Evolutionary conservation across 2,797 vertebrate species (phyloP).

Genomic region (Phrynocephalus forsythii): DNA sequence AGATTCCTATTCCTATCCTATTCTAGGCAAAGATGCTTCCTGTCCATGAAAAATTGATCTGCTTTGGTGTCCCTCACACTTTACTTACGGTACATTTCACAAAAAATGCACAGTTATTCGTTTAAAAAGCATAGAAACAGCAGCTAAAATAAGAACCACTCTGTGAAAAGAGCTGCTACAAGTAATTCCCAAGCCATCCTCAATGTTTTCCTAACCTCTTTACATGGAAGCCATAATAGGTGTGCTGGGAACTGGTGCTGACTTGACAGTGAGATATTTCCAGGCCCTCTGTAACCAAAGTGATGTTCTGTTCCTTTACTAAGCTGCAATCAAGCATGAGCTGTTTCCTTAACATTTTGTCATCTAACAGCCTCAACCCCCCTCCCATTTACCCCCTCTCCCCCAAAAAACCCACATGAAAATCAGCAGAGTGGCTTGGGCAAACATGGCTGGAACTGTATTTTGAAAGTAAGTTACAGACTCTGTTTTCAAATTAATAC

Average conservation of each 20-base stretch:
- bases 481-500: background rate
- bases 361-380: conserved; percentile 19
- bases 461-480: background rate
- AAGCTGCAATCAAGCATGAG: conserved; percentile 58
- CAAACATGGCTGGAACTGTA: background rate
- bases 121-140: conserved; percentile 28
- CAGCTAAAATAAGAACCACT: conserved; percentile 56
- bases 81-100: conserved; percentile 55
- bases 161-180: conserved; percentile 64
- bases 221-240: conserved; percentile 70
- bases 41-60: conserved; percentile 65
- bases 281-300: conserved; percentile 62
- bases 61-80: conserved; percentile 48
- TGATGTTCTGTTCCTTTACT: conserved; percentile 52
- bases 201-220: conserved; percentile 75
- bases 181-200: conserved; percentile 64
- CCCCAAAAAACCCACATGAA: background rate
- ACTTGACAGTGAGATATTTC: conserved; percentile 63
- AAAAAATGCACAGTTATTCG: conserved; percentile 46
- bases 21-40: conserved; percentile 50
- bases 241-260: conserved; percentile 71
- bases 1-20: too few relatives aligned
- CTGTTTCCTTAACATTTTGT: conserved; percentile 68
- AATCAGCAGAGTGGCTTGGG: background rate
- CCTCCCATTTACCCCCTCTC: too few relatives aligned